These are phyloP conservation scores for Chiloscyllium plagiosum DNA, from an alignment of 2,113 vertebrate genomes.

Conservation along the genomic window DNA sequence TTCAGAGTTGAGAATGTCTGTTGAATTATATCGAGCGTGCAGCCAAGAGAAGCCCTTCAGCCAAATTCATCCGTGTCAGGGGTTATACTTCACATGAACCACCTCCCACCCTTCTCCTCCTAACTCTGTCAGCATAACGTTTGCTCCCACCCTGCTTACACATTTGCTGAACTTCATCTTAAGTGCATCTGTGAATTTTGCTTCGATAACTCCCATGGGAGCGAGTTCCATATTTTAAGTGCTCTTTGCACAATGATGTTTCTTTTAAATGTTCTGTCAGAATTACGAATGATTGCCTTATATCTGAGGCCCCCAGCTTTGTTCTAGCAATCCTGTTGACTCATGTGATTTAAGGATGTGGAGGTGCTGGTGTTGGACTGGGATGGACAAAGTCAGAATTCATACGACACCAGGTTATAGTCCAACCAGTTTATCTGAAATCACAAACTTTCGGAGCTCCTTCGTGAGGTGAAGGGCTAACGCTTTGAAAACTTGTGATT, in stretches of 20 bases:
- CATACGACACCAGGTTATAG: no score
- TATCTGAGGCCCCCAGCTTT: neutral
- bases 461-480: no score
- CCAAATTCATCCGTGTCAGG: neutral
- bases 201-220: neutral
- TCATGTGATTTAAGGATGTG: neutral
- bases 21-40: neutral
- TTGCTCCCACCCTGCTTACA: neutral
- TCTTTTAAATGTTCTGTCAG: neutral
- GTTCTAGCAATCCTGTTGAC: neutral
- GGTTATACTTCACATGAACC: neutral
- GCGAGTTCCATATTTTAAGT: no score
- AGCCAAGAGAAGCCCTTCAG: neutral
- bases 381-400: no score
- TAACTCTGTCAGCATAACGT: neutral
- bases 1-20: neutral
- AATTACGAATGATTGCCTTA: neutral
- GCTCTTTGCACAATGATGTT: neutral
- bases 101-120: neutral
- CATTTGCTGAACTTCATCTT: neutral
- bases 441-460: no score
- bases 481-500: no score
- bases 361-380: no score
- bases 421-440: no score
- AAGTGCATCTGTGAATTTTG: neutral